Evolutionary conservation across 1,140 invertebrate species (phyloP), one percentile per base, ranked within the genome.

Genomic region (Lepidurus apus): DNA sequence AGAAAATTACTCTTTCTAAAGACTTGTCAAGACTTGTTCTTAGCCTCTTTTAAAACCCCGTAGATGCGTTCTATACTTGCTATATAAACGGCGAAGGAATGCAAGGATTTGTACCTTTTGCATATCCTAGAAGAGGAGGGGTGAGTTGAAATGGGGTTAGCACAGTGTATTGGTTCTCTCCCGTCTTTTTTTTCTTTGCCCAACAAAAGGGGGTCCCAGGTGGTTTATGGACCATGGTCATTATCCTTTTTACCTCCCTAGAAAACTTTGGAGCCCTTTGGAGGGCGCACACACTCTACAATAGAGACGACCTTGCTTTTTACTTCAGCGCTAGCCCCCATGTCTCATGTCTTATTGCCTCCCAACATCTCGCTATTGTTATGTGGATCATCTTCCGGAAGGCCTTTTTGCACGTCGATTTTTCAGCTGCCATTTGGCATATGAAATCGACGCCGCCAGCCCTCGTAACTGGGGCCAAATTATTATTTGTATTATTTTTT

Each of bases 141-240:
- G 10, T 65, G 53, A 65, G 53, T 65, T 65, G 8, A 65, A 17
- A 65, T 65, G 53, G 53, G 53, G 53, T 65, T 65, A 21, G 10
- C 17, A 65, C 53, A 65, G 53, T 65, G 53, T 65, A 65, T 65
- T 65, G 53, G 53, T 65, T 65, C 53, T 65, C 53, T 21, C 34
- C 4, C 34, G 34, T 34, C 13, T 65, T 65, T 13, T 13, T 65
- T 65, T 21, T 65, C 21, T 65, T 65, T 65, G 53, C 53, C 13
- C 53, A 65, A 65, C 53, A 65, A 65, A 65, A 34, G 34, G 53
- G 9, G 53, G 53, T 65, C 53, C 53, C 53, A 65, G 53, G 53
- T 65, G 53, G 53, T 65, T 65, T 65, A 65, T 65, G 53, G 53
- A 65, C 53, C 53, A 65, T 65, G 53, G 53, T 65, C 53, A 65